Evolutionary conservation across 2,888 invertebrate genomes (phyloP), one percentile per base, ranked within the genome.

Genomic region (Cerastis rubricosa): DNA sequence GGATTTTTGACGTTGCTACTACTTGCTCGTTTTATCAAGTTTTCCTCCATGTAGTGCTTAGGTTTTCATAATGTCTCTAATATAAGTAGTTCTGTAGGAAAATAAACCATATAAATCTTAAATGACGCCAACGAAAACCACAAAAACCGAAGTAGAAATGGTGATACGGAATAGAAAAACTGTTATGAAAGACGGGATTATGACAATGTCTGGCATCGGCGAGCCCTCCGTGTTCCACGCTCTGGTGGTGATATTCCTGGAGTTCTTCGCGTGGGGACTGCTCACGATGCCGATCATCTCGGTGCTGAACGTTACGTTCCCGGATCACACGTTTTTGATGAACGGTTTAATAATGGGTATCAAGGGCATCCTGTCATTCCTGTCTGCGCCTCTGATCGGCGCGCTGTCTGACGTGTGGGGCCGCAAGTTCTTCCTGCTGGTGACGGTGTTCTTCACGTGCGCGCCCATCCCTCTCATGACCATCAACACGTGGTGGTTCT

Each of bases 221-320:
- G 98, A 98, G 95, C 99, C 99, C 85, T 99, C 99, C 94, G 98
- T 99, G 85, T 99, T 99, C 96, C 99, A 99, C 98, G 99, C 99
- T 84, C 97, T 99, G 94, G 98, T 99, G 93, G 99, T 99, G 92
- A 99, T 99, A 96, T 99, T 99, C 97, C 97, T 99, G 96, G 99
- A 99, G 97, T 99, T 99, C 97, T 99, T 99, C 97, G 99, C 99
- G 88, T 99, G 99, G 99, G 99, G 99, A 74, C 97, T 99, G 88
- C 97, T 99, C 86, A 99, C 99, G 85, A 99, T 99, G 97, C 99
- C 99, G 79, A 98, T 99, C 92, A 99, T 99, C 94, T 96, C 97
- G 89, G 99, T 99, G 90, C 97, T 99, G 88, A 99, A 99, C 96
- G 98, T 98, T 90, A 99, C 99, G 79, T 99, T 99, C 97, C 99